Conservation (phyloP, 37 sponge, comb jelly and placozoan species). For the Spongilla lacustris region DNA sequence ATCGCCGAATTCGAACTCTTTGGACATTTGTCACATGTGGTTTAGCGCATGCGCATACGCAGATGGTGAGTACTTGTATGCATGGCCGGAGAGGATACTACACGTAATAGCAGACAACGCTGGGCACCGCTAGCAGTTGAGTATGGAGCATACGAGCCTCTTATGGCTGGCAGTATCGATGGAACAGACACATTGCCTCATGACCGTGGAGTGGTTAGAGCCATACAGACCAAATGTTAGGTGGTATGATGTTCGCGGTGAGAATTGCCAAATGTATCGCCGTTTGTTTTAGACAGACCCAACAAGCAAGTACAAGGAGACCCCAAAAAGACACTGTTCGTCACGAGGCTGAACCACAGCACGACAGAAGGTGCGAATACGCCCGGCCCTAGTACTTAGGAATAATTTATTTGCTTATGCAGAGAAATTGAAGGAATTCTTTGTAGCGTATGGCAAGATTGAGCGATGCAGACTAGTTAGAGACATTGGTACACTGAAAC, state of each 20-base stretch:
- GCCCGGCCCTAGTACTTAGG: too few relatives aligned
- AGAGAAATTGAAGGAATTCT: constrained; percentile 67
- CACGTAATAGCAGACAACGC: too few relatives aligned
- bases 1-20: not conserved
- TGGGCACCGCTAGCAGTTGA: constrained; percentile 64
- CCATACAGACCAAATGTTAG: constrained; percentile 76
- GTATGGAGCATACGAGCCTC: constrained; percentile 78
- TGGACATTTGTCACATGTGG: constrained; percentile 3
- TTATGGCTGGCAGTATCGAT: constrained; percentile 96
- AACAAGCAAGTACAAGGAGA: constrained; percentile 61
- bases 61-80: not conserved
- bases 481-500: constrained; percentile 79
- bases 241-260: constrained; percentile 3
- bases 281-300: constrained; percentile 54
- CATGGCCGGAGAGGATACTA: not conserved
- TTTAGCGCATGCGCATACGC: not conserved
- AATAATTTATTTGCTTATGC: too few relatives aligned
- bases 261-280: not conserved
- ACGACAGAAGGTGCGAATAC: constrained; percentile 94
- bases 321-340: constrained; percentile 75
- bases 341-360: constrained; percentile 71
- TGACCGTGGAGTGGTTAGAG: constrained; percentile 85
- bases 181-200: constrained; percentile 94
- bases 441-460: constrained; percentile 82
- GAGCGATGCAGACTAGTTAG: constrained; percentile 71